Evolutionary conservation across 2,797 vertebrate genomes (phyloP).

Genomic region (Myiotriccus ornatus): DNA sequence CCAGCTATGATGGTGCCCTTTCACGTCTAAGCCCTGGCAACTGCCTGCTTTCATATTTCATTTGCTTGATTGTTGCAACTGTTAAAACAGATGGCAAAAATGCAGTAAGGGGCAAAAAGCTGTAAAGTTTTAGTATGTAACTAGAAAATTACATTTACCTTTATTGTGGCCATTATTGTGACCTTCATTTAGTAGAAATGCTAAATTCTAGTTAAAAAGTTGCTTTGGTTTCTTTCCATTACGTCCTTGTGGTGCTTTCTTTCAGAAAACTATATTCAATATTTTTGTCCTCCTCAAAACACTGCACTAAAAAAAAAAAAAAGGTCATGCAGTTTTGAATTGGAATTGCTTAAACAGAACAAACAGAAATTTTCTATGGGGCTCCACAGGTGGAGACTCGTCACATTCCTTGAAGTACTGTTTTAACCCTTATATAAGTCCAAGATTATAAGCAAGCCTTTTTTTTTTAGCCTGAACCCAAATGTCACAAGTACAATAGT

Average conservation of each 20-base stretch:
- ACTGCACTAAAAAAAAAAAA: neutral
- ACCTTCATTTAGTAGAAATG: neutral
- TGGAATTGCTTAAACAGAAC: neutral
- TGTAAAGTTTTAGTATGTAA: neutral
- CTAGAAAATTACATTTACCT: neutral
- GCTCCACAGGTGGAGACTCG: neutral
- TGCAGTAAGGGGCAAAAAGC: neutral
- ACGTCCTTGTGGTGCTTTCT: neutral
- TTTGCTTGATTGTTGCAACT: neutral
- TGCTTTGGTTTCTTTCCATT: neutral
- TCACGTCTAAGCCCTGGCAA: neutral
- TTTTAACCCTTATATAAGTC: neutral
- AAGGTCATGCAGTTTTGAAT: accelerated
- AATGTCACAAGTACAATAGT: neutral
- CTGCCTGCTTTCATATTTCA: neutral
- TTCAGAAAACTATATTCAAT: neutral
- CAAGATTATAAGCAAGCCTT: neutral
- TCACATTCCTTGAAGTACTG: neutral
- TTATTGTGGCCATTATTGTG: neutral
- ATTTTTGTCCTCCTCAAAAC: neutral
- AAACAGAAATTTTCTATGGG: neutral
- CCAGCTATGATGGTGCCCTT: neutral
- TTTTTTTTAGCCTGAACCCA: neutral
- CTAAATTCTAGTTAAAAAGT: neutral
- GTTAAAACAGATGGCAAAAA: neutral